A percentile compares a stretch with the other conserved stretches of the same genome.
phyloP scores from a whole-genome alignment of 2,888 invertebrate species.

The Lutraria lutraria region DNA sequence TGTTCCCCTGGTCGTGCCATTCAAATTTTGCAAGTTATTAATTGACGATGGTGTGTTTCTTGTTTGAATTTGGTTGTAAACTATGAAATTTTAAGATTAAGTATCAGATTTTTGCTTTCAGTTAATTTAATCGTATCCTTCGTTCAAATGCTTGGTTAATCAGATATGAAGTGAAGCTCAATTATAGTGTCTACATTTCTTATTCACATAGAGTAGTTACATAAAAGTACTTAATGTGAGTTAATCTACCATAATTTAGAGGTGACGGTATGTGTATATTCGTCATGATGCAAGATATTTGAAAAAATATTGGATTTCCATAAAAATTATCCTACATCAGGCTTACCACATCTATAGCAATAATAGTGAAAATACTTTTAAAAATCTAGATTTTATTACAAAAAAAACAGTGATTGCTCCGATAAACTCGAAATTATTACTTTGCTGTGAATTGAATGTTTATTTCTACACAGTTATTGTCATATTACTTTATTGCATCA shows the following conservation, averaged over 20 bases:
- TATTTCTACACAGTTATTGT: not conserved
- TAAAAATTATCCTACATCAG: not conserved
- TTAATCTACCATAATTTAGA: conserved; percentile 1
- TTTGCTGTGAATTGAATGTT: conserved; percentile 2
- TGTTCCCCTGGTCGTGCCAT: not conserved
- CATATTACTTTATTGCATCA: not conserved
- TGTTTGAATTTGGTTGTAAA: not conserved
- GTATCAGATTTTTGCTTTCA: not conserved
- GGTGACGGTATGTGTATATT: not conserved
- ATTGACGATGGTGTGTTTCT: conserved; percentile 1
- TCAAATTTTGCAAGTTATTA: not conserved
- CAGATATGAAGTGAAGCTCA: not conserved
- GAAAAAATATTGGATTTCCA: not conserved
- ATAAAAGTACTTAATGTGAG: not conserved
- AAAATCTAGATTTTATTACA: too few species aligned
- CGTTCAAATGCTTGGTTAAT: not conserved
- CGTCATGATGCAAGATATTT: not conserved
- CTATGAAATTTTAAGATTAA: conserved; percentile 3
- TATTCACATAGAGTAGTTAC: not conserved
- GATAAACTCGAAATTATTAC: not conserved
- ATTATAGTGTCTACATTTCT: conserved; percentile 13
- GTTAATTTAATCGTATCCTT: not conserved
- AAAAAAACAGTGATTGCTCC: too few species aligned
- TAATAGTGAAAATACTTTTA: too few species aligned
- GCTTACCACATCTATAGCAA: not conserved